phyloP scores from a whole-genome alignment of 1,140 invertebrate species.

The Zaprionus davidi region DNA sequence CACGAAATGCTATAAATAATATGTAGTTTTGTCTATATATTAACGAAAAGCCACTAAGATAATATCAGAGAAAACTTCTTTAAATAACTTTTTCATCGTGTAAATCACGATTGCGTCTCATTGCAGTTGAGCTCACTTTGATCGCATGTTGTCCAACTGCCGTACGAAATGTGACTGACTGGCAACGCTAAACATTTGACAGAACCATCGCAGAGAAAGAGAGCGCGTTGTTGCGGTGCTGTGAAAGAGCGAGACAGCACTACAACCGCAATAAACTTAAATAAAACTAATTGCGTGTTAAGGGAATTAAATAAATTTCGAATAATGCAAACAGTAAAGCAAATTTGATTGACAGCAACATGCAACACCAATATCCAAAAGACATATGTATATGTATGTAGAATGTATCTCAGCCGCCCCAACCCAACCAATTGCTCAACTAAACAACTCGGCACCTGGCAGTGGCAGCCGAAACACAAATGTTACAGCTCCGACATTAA shows the following conservation, averaged over 20 bases:
- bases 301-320: slow-evolving; percentile 82
- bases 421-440: slow-evolving; percentile 62
- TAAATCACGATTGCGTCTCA: background rate
- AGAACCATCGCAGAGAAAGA: slow-evolving; percentile 45
- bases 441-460: slow-evolving; percentile 68
- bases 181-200: slow-evolving; percentile 75
- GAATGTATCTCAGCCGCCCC: slow-evolving; percentile 15
- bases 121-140: slow-evolving; percentile 33
- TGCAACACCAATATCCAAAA: slow-evolving; percentile 56
- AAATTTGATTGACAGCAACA: slow-evolving; percentile 82
- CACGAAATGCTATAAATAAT: background rate
- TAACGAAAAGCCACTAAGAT: background rate
- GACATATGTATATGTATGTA: slow-evolving; percentile 15
- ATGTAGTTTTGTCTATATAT: background rate
- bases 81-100: slow-evolving; percentile 2
- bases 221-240: slow-evolving; percentile 11
- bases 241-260: slow-evolving; percentile 46
- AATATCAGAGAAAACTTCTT: background rate
- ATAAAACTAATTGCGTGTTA: slow-evolving; percentile 83
- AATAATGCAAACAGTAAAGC: slow-evolving; percentile 78
- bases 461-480: slow-evolving; percentile 49
- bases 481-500: slow-evolving; percentile 74
- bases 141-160: slow-evolving; percentile 33
- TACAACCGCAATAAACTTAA: slow-evolving; percentile 82
- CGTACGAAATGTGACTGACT: slow-evolving; percentile 38